These are phyloP conservation scores for Trichopoda pennipes DNA, from an alignment of 2,888 invertebrate genomes.

Conservation along the genomic window DNA sequence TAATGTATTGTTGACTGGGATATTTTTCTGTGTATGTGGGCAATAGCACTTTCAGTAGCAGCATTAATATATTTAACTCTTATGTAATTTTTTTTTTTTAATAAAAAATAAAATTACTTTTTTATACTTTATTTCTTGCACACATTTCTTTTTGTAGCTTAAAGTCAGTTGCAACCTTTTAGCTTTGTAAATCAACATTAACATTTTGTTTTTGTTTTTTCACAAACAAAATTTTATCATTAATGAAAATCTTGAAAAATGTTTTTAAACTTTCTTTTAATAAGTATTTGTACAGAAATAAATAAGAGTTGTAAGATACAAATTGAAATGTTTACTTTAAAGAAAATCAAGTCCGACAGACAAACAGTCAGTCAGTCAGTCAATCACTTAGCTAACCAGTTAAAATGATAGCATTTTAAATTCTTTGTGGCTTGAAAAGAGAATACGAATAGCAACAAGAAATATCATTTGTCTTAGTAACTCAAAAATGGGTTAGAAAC, in stretches of 20 bases:
- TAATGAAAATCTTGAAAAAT: constrained; percentile 50
- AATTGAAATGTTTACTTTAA: constrained; percentile 20
- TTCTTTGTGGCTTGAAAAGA: neutral
- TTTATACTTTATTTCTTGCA: neutral
- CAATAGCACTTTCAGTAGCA: neutral
- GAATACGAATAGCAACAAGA: neutral
- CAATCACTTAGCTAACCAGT: neutral
- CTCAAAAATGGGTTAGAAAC: constrained; percentile 14
- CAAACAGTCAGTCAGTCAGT: neutral
- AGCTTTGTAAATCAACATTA: constrained; percentile 23
- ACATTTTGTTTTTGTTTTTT: neutral
- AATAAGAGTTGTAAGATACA: neutral
- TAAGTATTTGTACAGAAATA: constrained; percentile 4
- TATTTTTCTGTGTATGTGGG: no score
- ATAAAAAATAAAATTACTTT: constrained; percentile 45
- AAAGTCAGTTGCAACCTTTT: constrained; percentile 37
- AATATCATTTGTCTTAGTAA: constrained; percentile 24
- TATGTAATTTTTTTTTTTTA: neutral
- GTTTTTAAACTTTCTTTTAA: constrained; percentile 22
- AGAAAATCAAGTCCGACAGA: neutral
- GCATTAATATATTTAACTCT: constrained; percentile 36
- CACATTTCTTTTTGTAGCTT: constrained; percentile 14
- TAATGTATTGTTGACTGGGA: no score
- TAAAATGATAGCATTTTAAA: constrained; percentile 5
- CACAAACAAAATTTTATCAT: constrained; percentile 23